Evolutionary conservation across 2,888 invertebrate species (phyloP).

Genomic region (Cephus sareptanus): DNA sequence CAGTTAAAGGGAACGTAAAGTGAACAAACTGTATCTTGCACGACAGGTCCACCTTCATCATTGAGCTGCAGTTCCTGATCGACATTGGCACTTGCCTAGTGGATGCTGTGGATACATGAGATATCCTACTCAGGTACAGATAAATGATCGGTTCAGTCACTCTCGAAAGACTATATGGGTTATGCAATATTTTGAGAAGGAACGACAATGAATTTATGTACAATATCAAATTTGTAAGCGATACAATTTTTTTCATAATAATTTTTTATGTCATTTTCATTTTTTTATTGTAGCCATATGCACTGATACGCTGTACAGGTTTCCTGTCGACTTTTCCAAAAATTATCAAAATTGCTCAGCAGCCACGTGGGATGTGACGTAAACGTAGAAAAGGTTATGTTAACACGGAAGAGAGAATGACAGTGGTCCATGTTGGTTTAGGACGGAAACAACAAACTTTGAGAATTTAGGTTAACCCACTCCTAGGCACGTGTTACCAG

Average conservation of each 20-base stretch:
- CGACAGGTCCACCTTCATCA: constrained; percentile 21
- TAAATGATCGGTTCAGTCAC: too few species aligned
- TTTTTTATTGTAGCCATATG: neutral
- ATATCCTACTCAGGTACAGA: neutral
- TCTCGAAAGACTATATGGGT: too few species aligned
- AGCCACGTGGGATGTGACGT: constrained; percentile 15
- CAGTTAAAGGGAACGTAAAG: constrained; percentile 33
- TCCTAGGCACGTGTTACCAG: constrained; percentile 46
- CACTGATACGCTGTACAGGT: neutral
- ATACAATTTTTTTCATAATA: too few species aligned
- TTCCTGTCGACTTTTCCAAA: neutral
- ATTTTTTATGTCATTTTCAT: too few species aligned
- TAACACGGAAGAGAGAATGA: constrained; percentile 29
- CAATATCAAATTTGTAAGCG: too few species aligned
- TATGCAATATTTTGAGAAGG: too few species aligned
- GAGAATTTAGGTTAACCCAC: constrained; percentile 44
- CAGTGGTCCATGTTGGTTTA: constrained; percentile 47
- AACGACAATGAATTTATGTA: too few species aligned
- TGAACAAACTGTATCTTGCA: constrained; percentile 22
- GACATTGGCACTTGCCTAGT: neutral
- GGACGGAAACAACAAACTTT: constrained; percentile 45
- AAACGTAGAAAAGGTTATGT: constrained; percentile 44
- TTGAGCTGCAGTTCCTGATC: neutral
- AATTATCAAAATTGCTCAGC: neutral
- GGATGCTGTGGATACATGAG: neutral